Evolutionary conservation across 2,888 invertebrate genomes (phyloP).

Genomic region (Brachyopa scutellaris): DNA sequence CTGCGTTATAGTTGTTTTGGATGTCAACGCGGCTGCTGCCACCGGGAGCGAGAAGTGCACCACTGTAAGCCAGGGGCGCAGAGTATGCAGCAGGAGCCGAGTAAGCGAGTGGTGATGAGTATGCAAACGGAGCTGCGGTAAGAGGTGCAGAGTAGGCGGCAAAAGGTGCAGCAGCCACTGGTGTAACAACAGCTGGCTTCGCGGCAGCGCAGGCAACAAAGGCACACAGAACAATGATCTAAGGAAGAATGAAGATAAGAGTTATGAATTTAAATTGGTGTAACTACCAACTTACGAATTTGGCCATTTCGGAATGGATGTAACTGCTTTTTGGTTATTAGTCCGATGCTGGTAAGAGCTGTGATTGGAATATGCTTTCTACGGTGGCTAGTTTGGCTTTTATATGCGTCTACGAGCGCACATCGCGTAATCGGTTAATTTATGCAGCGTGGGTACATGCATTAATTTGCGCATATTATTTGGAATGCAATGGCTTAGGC

Average conservation of each 20-base stretch:
- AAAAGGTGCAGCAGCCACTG: slow-evolving; percentile 15
- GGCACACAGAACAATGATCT: slow-evolving; percentile 60
- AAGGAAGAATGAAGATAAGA: background rate
- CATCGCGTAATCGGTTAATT: slow-evolving; percentile 15
- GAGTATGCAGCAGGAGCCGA: slow-evolving; percentile 61
- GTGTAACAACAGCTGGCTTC: slow-evolving; percentile 50
- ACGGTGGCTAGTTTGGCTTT: slow-evolving; percentile 17
- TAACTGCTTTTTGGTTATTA: slow-evolving; percentile 5
- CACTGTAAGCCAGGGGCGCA: slow-evolving; percentile 51
- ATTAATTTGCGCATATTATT: slow-evolving; percentile 22
- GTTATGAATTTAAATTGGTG: background rate
- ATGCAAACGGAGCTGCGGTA: slow-evolving; percentile 45
- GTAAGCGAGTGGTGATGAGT: slow-evolving; percentile 39
- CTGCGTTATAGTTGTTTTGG: slow-evolving; percentile 65
- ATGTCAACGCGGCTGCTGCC: slow-evolving; percentile 63
- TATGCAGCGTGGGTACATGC: background rate
- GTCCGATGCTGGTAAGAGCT: slow-evolving; percentile 20
- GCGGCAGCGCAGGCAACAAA: slow-evolving; percentile 62
- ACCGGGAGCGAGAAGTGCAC: slow-evolving; percentile 36
- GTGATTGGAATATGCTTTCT: slow-evolving; percentile 21
- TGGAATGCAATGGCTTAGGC: slow-evolving; percentile 20
- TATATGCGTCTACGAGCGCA: slow-evolving; percentile 35
- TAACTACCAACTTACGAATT: slow-evolving; percentile 30
- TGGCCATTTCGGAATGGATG: slow-evolving; percentile 33
- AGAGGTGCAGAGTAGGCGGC: slow-evolving; percentile 71